Percentiles rank a stretch among this genome's conserved stretches.
Evolutionary conservation across 2,888 invertebrate species (phyloP).

Genomic region (Diarsia brunnea): DNA sequence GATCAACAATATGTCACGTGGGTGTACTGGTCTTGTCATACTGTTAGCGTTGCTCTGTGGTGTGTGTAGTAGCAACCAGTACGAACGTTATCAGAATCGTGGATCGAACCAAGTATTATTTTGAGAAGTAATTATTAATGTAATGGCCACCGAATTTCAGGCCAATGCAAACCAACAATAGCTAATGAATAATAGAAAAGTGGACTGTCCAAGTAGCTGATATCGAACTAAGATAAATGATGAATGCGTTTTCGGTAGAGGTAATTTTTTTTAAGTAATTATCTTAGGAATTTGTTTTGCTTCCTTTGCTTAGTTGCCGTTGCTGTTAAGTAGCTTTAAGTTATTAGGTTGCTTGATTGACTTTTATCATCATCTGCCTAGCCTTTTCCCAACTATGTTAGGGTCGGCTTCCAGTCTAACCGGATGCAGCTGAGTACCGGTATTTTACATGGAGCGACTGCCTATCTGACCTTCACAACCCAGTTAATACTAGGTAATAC

Average conservation of each 20-base stretch:
- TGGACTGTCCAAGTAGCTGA: slow-evolving; percentile 87
- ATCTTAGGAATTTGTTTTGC: slow-evolving; percentile 76
- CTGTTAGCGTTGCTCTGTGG: slow-evolving; percentile 68
- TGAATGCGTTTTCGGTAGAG: slow-evolving; percentile 85
- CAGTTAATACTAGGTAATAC: too few species aligned
- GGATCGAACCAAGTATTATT: slow-evolving; percentile 89
- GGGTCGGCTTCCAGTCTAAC: too few species aligned
- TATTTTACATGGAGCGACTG: too few species aligned
- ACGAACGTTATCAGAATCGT: slow-evolving; percentile 85
- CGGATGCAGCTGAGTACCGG: too few species aligned
- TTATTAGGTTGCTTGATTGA: slow-evolving; percentile 29
- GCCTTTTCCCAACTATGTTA: too few species aligned
- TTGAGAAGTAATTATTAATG: slow-evolving; percentile 91
- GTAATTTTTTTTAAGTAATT: slow-evolving; percentile 82
- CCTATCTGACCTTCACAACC: too few species aligned
- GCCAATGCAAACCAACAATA: slow-evolving; percentile 84
- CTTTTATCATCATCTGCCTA: too few species aligned
- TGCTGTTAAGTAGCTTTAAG: slow-evolving; percentile 41
- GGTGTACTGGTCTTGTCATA: slow-evolving; percentile 61
- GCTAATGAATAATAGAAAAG: slow-evolving; percentile 89
- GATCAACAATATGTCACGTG: slow-evolving; percentile 50
- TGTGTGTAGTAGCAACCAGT: slow-evolving; percentile 71
- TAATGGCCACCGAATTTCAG: slow-evolving; percentile 89
- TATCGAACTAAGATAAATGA: slow-evolving; percentile 84
- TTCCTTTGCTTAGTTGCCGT: slow-evolving; percentile 68